Evolutionary conservation across 2,113 vertebrate species (phyloP), one percentile per base, ranked within the genome.

Genomic region (Lonchura striata): DNA sequence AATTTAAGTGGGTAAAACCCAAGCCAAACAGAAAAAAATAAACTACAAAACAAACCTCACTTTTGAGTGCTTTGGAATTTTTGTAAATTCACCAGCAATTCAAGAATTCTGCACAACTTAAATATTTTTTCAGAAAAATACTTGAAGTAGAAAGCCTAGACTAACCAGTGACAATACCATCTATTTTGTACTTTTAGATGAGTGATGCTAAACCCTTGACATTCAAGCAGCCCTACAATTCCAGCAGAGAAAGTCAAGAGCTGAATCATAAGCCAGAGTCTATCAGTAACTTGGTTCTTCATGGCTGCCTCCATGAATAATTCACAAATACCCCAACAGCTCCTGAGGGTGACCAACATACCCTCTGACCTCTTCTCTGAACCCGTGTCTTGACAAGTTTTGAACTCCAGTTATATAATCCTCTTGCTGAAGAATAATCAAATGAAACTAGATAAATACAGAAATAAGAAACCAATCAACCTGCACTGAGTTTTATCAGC

Each of bases 281-380:
- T 33, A 64, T 10, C 72, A 25, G 42, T 46, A 61, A 56, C 42
- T 69, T 64, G 37, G 15, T 15, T 33, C 66, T 79, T 53, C 15
- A 11, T 2, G 0, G 37, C 28, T 80, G 49, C 27, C 10, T 18
- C 33, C 0, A 0, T 54, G 20, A 80, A 72, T 39, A 22, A 16
- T 49, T 64, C 28, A 69, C 59, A 72, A 80, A 57, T 8, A 25
- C 8, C 9, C 35, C 0, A 2, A 15, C 16, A 10, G 15, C 8
- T 46, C 17, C 20, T 17, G 7, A 7, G 24, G 2, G 31, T n/a
- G 24, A 54, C 18, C 54, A 27, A 35, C 14, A 50, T 44, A 53
- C 25, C 14, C 50, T 49, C 15, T 2, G 2, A 17, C 23, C 44
- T 19, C 23, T 77, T 42, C 71, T 56, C 46, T 52, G 14, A 66